These are phyloP conservation scores for Leptobrachium ailaonicum DNA, from an alignment of 2,113 vertebrate species.

Conservation along the genomic window DNA sequence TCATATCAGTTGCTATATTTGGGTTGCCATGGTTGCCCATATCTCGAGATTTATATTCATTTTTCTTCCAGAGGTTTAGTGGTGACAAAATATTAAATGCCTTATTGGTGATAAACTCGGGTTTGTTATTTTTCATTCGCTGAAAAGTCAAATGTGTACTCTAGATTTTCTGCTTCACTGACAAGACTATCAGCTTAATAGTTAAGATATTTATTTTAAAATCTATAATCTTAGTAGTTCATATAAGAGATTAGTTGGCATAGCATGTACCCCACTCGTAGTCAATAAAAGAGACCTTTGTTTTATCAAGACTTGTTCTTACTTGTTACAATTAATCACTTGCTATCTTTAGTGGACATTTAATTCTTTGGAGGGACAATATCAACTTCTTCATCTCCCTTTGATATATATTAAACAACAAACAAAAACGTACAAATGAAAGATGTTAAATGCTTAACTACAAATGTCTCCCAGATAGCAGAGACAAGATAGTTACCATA, in stretches of 20 bases:
- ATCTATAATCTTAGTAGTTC: neutral
- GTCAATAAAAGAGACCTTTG: slow-evolving; percentile 7
- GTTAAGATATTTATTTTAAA: neutral
- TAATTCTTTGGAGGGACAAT: slow-evolving; percentile 9
- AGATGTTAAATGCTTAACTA: too few relatives aligned
- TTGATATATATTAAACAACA: too few relatives aligned
- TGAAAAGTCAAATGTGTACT: neutral
- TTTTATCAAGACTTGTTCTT: slow-evolving; percentile 28
- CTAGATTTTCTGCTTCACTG: neutral
- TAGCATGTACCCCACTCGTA: neutral
- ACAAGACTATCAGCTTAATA: neutral
- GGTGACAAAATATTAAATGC: too few relatives aligned
- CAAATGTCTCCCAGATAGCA: too few relatives aligned
- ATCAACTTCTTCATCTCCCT: neutral
- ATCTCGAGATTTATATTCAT: too few relatives aligned
- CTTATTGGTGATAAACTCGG: too few relatives aligned
- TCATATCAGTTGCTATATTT: too few relatives aligned
- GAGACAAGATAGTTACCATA: too few relatives aligned
- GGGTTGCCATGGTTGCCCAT: too few relatives aligned
- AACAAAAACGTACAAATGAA: too few relatives aligned
- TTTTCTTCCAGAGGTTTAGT: too few relatives aligned
- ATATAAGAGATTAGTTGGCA: neutral
- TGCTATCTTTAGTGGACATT: slow-evolving; percentile 11
- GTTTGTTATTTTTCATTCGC: too few relatives aligned
- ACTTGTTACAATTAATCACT: slow-evolving; percentile 33